Evolutionary conservation across 64 coral and sea anemone species (phyloP).

Genomic region (Trachythela sp.): DNA sequence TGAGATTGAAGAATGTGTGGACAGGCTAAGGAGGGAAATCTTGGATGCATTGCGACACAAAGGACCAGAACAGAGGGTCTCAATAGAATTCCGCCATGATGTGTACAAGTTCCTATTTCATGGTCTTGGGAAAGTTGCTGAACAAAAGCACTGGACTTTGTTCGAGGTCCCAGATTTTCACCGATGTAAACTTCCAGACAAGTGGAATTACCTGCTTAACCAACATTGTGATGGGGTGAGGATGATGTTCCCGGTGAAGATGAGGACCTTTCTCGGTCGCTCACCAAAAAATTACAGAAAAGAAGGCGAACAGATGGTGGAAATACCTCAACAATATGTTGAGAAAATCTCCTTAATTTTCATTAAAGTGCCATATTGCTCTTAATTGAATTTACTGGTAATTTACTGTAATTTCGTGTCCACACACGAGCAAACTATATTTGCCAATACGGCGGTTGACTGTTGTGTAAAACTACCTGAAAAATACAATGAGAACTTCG

Average conservation of each 20-base stretch:
- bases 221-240: neutral
- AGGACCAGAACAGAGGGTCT: neutral
- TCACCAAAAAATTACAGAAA: neutral
- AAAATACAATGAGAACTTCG: too few relatives aligned
- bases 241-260: neutral
- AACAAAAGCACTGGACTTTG: too few relatives aligned
- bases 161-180: neutral
- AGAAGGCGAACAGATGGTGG: neutral
- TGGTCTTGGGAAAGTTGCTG: neutral
- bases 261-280: slow-evolving; percentile 3
- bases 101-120: neutral
- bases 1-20: neutral
- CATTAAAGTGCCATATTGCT: neutral
- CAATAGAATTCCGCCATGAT: neutral
- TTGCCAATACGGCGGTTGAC: too few relatives aligned
- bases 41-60: neutral
- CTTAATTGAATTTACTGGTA: too few relatives aligned
- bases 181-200: neutral
- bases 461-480: too few relatives aligned
- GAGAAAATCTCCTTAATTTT: neutral
- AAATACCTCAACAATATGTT: neutral
- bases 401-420: too few relatives aligned
- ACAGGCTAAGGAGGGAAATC: neutral
- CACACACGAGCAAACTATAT: too few relatives aligned
- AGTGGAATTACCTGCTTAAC: neutral